Conservation (phyloP, 23 tunicate genomes). For the Phallusia fumigata region DNA sequence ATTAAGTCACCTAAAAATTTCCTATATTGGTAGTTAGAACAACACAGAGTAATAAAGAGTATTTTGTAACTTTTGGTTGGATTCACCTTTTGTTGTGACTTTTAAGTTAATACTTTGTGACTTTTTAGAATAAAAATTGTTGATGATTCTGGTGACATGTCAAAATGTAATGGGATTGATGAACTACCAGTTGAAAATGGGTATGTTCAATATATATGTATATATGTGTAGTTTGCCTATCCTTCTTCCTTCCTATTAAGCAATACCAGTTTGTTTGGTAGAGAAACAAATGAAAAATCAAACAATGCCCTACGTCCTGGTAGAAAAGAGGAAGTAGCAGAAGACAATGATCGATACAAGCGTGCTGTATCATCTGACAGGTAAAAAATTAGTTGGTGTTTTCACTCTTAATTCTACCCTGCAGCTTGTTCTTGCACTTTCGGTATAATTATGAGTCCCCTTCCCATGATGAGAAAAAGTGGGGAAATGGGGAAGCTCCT, state of each 20-base stretch:
- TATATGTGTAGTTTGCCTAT: neutral
- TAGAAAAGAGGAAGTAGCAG: slow-evolving; percentile 45
- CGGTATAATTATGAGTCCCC: too few relatives aligned
- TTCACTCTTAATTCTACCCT: too few relatives aligned
- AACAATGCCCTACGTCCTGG: slow-evolving; percentile 27
- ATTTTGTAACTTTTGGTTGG: too few relatives aligned
- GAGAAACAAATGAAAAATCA: neutral
- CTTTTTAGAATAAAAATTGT: neutral
- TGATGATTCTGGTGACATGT: slow-evolving; percentile 4
- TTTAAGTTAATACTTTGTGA: too few relatives aligned
- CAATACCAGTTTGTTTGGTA: neutral
- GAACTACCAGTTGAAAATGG: neutral
- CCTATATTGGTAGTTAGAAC: too few relatives aligned
- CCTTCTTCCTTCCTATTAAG: neutral
- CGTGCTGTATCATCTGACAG: slow-evolving; percentile 79
- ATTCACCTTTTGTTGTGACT: too few relatives aligned
- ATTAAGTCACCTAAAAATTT: too few relatives aligned
- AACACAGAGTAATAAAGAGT: too few relatives aligned
- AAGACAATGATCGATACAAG: slow-evolving; percentile 25
- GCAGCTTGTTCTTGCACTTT: too few relatives aligned
- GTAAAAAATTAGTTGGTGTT: too few relatives aligned
- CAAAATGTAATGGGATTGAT: slow-evolving; percentile 7
- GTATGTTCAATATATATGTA: neutral
- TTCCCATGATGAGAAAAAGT: too few relatives aligned
- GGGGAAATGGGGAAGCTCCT: too few relatives aligned